Evolutionary conservation across 2,797 vertebrate genomes (phyloP).

Genomic region (Spondyliosoma cantharus): DNA sequence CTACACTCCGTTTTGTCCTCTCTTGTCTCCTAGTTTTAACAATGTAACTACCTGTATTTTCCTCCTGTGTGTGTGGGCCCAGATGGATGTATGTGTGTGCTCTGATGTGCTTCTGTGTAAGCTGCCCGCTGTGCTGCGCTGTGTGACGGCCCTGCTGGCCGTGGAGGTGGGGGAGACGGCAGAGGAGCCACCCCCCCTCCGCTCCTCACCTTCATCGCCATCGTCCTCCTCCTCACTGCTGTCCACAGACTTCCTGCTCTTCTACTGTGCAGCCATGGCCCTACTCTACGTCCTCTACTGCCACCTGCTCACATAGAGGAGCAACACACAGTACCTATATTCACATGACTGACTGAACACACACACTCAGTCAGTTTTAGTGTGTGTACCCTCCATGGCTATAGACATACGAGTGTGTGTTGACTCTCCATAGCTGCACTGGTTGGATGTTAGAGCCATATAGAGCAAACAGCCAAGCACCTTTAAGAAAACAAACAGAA

Average conservation of each 20-base stretch:
- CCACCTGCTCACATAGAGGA: conserved; percentile 80
- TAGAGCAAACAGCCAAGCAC: conserved; percentile 33
- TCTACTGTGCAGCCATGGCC: conserved; percentile 89
- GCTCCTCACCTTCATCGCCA: conserved; percentile 76
- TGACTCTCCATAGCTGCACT: conserved; percentile 36
- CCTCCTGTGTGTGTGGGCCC: conserved; percentile 47
- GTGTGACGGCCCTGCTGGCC: conserved; percentile 82
- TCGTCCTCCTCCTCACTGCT: conserved; percentile 73
- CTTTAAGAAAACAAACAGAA: conserved; percentile 29
- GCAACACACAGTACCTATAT: neutral
- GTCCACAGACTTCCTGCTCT: conserved; percentile 90
- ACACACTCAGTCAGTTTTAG: neutral
- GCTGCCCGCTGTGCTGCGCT: conserved; percentile 84
- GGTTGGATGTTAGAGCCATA: conserved; percentile 11
- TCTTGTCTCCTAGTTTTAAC: conserved; percentile 32
- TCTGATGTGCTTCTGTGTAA: conserved; percentile 90
- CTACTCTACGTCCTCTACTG: conserved; percentile 87
- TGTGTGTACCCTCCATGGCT: neutral
- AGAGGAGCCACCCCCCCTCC: conserved; percentile 66
- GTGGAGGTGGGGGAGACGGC: conserved; percentile 41
- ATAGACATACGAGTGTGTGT: conserved; percentile 6
- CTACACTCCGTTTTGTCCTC: conserved; percentile 31
- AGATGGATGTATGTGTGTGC: conserved; percentile 88
- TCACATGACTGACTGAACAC: conserved; percentile 7
- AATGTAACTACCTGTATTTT: conserved; percentile 24